phyloP scores from a whole-genome alignment of 2,797 vertebrate species.

The Notoglanidium macrostoma region DNA sequence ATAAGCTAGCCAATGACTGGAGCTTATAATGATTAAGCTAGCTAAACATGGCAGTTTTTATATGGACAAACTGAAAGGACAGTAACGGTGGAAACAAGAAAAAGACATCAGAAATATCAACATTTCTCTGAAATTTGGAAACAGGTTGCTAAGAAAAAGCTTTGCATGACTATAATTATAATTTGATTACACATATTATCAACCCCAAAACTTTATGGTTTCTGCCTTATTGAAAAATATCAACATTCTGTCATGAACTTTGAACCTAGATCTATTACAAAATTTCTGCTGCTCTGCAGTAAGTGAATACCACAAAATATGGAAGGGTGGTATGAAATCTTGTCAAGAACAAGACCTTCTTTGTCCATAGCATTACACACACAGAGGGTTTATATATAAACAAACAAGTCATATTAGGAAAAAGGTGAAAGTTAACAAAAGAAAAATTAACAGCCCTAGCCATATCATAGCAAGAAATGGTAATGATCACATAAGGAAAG shows the following conservation, averaged over 20 bases:
- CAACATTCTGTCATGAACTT: neutral
- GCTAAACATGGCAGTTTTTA: neutral
- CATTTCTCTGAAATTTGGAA: neutral
- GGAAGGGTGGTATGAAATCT: neutral
- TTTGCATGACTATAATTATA: neutral
- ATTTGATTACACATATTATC: neutral
- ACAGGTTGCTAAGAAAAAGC: neutral
- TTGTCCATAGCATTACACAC: neutral
- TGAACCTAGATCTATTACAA: neutral
- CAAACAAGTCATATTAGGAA: neutral
- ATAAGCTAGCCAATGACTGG: neutral
- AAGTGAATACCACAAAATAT: neutral
- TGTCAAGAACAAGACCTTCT: neutral
- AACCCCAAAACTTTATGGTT: neutral
- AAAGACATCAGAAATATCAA: neutral
- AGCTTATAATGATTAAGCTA: neutral
- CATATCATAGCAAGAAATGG: neutral
- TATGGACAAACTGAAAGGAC: neutral
- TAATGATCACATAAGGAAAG: neutral
- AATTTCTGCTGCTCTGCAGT: neutral
- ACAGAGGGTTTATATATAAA: neutral
- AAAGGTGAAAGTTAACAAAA: neutral
- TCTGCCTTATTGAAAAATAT: neutral
- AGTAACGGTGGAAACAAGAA: neutral
- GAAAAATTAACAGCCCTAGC: neutral